Percentiles rank a stretch among this genome's conserved stretches.
Evolutionary conservation across 1,140 invertebrate genomes (phyloP).

Genomic region (Holotrichia oblita): DNA sequence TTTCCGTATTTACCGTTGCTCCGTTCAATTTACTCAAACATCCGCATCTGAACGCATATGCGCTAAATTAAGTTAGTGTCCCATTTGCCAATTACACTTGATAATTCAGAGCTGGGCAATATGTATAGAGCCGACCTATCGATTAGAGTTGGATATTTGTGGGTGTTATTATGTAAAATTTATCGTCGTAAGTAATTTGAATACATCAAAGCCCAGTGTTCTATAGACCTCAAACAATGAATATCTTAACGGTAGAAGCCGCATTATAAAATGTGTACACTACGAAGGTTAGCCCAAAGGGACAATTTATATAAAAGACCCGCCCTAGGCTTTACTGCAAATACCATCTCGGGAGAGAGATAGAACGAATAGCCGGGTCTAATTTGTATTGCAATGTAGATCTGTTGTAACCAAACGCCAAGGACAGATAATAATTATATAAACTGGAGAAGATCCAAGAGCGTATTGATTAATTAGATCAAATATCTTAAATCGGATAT

Average conservation of each 20-base stretch:
- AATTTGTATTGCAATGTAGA: background rate
- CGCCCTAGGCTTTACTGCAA: background rate
- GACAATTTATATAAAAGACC: background rate
- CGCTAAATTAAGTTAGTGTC: background rate
- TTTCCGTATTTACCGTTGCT: background rate
- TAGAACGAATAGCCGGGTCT: background rate
- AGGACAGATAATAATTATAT: background rate
- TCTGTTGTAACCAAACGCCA: background rate
- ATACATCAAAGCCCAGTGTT: background rate
- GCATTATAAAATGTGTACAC: background rate
- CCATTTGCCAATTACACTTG: background rate
- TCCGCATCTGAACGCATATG: background rate
- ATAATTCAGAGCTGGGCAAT: background rate
- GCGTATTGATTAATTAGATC: background rate
- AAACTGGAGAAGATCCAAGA: background rate
- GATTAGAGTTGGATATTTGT: background rate
- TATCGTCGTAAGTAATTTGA: conserved; percentile 1
- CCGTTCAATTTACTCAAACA: background rate
- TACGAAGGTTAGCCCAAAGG: background rate
- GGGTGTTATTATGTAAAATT: conserved; percentile 3
- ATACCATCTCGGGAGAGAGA: background rate
- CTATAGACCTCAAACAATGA: background rate
- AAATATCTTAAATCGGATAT: background rate
- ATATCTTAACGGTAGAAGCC: background rate
- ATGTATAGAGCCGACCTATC: background rate